Percentiles rank a stretch among this genome's conserved stretches.
These are phyloP conservation scores for Drosophila jambulina DNA, from an alignment of 1,140 invertebrate genomes.

Conservation along the genomic window DNA sequence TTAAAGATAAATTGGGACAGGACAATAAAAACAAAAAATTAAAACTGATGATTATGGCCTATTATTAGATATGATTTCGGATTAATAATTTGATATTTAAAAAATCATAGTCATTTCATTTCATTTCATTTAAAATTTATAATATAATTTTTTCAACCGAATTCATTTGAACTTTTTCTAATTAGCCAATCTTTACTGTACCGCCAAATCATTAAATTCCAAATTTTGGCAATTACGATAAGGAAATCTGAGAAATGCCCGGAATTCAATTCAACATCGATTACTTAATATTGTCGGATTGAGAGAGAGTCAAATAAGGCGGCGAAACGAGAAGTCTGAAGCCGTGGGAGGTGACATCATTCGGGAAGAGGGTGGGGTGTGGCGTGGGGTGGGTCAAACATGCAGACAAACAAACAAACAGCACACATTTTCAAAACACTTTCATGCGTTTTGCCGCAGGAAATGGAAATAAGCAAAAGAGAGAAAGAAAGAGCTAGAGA, in stretches of 20 bases:
- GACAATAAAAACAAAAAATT: no score
- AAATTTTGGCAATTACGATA: constrained; percentile 19
- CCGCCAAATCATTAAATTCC: background rate
- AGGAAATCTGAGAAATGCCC: constrained; percentile 10
- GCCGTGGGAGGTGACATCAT: constrained; percentile 61
- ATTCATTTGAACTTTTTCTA: no score
- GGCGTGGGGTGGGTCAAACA: constrained; percentile 45
- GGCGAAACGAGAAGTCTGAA: constrained; percentile 1
- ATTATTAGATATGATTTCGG: background rate
- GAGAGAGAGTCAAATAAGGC: constrained; percentile 21
- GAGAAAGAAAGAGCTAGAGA: background rate
- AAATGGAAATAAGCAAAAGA: constrained; percentile 47
- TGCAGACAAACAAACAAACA: constrained; percentile 41
- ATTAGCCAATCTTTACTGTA: constrained; percentile 10
- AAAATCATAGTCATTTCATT: no score
- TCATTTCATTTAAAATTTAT: no score
- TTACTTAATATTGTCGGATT: constrained; percentile 31
- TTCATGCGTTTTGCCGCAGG: constrained; percentile 46
- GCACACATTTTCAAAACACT: constrained; percentile 43
- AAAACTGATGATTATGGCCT: background rate
- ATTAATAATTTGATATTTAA: background rate
- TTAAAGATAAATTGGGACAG: background rate
- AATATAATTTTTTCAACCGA: no score
- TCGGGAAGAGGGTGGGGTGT: constrained; percentile 38
- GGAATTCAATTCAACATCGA: constrained; percentile 9